Evolutionary conservation across 2,797 vertebrate species (phyloP), one percentile per base, ranked within the genome.

Genomic region (Pterois miles): DNA sequence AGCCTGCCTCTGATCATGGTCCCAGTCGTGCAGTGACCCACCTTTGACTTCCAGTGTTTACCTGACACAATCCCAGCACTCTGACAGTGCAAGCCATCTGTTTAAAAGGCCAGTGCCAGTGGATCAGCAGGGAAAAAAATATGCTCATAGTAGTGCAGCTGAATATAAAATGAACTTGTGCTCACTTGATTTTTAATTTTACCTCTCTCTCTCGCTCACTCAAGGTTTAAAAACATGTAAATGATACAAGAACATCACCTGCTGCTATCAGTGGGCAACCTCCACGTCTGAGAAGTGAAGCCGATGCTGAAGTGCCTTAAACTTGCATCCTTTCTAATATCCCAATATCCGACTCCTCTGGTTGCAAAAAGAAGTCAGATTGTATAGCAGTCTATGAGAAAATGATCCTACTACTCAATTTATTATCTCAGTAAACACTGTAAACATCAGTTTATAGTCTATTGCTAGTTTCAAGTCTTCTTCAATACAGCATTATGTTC

Each of bases 31-130:
- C 29, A 58, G 40, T 73, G 77, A 71, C 80, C 36, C 66, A 69
- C 27, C 66, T 77, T 77, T 77, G 76, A 77, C 82, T 71, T 76
- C 8, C 38, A 74, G 18, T 34, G 71, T 86, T 53, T 74, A 65
- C 62, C 43, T 46, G 43, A 46, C 43, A 71, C 34, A 50, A 74
- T 81, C 58, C 20, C 43, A 66, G 69, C 58, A 23, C 25, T 74
- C 73, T 54, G 40, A 76, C 50, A 54, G 62, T 50, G 69, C 38
- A n/a, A 69, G 40, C 48, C 63, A 71, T 81, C 65, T 80, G 74
- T 59, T 65, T 59, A 33, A 31, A 65, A 46, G 33, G 33, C 65
- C 34, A 29, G 25, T 8, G 16, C 8, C 8, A 25, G 22, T n/a
- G 5, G 20, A 63, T 54, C 25, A 53, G 65, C 12, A 40, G 59